Base-by-base conservation (phyloP, 92 coral and sea anemone genomes). In the Heteractis magnifica region DNA sequence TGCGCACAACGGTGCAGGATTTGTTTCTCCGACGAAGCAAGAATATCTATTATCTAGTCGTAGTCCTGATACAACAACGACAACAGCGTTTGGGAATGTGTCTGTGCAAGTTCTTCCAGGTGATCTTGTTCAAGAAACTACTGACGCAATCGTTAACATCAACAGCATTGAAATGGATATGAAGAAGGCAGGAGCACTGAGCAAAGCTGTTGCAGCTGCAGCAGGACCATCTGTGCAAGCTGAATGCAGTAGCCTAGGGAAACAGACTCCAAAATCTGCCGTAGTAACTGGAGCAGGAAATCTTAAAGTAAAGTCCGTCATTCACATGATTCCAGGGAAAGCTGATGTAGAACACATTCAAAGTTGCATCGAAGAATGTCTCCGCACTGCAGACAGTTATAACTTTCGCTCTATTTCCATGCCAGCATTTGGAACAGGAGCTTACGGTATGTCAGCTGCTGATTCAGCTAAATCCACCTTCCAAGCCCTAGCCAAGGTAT, bases 91-190 rank as follows among this genome's bases (percentile, higher is more conserved):
- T 11, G 77, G 82, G 44, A 56, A 59, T 51, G 78, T 77, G 8
- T 5, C 50, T 16, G 59, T 89, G 53, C 56, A 76, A 53, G 84
- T 86, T 23, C 0, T 77, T 26, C 71, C 73, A 10, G 89, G 89
- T 2, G 82, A 89, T 64, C 44, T 89, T 49, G 44, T 75, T 50
- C 80, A 77, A 13, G 92, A 86, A 76, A 4, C 15, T 0, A 58
- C 71, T n/a, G 95, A 92, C 59, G 95, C 92, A 81, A 92, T 92
- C 10, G 89, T 92, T 4, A 92, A 89, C 60, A 88, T 92, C 21
- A 87, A 49, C 75, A 71, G 91, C 76, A 80, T 58, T 23, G 44
- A 2, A 0, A 34, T 34, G 44, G 44, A 34, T 2, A 34, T 34
- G 44, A 0, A 34, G 44, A 34, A 34, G 44, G 44, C 44, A 34